These are phyloP conservation scores for Brotula barbata DNA, from an alignment of 2,797 vertebrate species.

Conservation along the genomic window DNA sequence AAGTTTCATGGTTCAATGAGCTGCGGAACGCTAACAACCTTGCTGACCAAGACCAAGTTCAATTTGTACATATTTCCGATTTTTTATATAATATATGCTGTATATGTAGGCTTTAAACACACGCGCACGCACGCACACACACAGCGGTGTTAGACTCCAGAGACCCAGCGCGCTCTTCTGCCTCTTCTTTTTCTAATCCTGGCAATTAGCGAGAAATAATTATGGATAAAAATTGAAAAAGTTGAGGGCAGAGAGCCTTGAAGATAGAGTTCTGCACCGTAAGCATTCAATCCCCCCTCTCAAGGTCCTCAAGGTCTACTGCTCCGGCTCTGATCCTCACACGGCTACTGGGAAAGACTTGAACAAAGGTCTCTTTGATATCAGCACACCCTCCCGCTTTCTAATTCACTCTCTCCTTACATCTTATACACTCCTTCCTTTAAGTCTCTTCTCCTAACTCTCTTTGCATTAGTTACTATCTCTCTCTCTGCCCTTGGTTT, in stretches of 20 bases:
- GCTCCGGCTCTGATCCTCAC: slow-evolving; percentile 70
- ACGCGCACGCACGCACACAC: slow-evolving; percentile 26
- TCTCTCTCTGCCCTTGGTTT: slow-evolving; percentile 5
- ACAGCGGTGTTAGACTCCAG: slow-evolving; percentile 52
- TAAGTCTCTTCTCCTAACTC: slow-evolving; percentile 17
- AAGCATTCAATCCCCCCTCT: slow-evolving; percentile 75
- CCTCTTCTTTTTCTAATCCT: slow-evolving; percentile 72
- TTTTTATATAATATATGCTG: slow-evolving; percentile 28
- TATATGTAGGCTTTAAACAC: slow-evolving; percentile 23
- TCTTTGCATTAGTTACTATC: slow-evolving; percentile 11
- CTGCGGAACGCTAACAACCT: slow-evolving; percentile 49
- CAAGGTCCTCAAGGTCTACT: slow-evolving; percentile 76
- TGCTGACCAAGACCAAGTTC: slow-evolving; percentile 59
- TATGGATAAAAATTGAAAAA: slow-evolving; percentile 75
- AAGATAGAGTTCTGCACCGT: slow-evolving; percentile 77
- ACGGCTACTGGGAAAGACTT: slow-evolving; percentile 50
- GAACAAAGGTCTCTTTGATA: slow-evolving; percentile 68
- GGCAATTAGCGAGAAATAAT: slow-evolving; percentile 81
- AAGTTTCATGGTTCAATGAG: slow-evolving; percentile 61
- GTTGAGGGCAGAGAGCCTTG: slow-evolving; percentile 72
- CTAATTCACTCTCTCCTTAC: slow-evolving; percentile 22
- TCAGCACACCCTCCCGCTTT: slow-evolving; percentile 33
- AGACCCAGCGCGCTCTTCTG: slow-evolving; percentile 59
- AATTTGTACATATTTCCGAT: slow-evolving; percentile 55
- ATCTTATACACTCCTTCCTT: slow-evolving; percentile 10